Base-by-base conservation (phyloP, 1,140 invertebrate genomes). In the Platyura marginata region DNA sequence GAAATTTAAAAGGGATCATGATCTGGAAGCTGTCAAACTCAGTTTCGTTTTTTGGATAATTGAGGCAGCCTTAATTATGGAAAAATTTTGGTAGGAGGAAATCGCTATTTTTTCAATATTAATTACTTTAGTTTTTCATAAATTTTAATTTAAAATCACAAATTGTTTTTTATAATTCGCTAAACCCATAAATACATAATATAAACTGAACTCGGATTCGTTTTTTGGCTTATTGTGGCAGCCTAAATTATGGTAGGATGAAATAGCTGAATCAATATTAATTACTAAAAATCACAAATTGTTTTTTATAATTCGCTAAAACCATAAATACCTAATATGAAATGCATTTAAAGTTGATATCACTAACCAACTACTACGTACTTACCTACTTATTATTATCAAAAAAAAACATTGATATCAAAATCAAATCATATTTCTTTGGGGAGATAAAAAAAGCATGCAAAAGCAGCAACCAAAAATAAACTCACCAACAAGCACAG, bases 401-500 rank as follows among this genome's bases (percentile, higher is more conserved):
- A 8, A 29, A 29, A 6, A 29, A 29, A 8, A 29, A 29, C 25
- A 29, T 29, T 6, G 13, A 29, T 29, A 29, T 29, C 13, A 8
- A 29, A 29, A 29, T 29, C 13, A 13, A 29, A 8, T 29, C 13
- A 13, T 29, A n/a, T n/a, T n/a, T n/a, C 13, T 29, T 29, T 29
- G 6, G 13, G 34, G 5, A 6, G 3, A n/a, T 4, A 40, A 40
- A 42, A 47, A 49, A 47, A 48, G 47, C 50, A 51, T 53, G 47
- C 47, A 47, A 51, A 45, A 46, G 50, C 47, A 53, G 47, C 42
- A 44, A 52, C 43, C 41, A 29, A 29, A 29, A 25, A 11, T 9
- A 23, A 38, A 58, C 59, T 59, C 40, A 72, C 70, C 70, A 53
- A 81, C 78, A 49, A 81, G 74, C 62, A 83, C 79, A 57, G 79